These are phyloP conservation scores for Terrapene triunguis DNA, from an alignment of 2,113 vertebrate genomes.

Conservation along the genomic window DNA sequence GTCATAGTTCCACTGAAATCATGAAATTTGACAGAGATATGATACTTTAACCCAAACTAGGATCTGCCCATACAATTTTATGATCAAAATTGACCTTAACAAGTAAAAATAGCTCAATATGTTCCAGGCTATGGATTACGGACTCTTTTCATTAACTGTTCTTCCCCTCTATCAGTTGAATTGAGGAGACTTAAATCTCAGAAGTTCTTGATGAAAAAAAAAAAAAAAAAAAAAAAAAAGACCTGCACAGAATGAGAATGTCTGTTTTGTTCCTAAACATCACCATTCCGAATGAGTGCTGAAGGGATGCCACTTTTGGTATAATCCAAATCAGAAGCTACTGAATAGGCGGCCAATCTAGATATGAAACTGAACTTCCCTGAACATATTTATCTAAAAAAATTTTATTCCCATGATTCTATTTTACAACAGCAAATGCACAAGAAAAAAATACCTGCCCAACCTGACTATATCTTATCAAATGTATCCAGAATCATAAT, in stretches of 20 bases:
- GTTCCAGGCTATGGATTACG: neutral
- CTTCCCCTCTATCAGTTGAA: neutral
- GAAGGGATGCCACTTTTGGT: neutral
- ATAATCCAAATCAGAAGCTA: neutral
- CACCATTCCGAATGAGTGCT: neutral
- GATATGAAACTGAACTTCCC: neutral
- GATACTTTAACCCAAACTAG: neutral
- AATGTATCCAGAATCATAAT: fast-evolving
- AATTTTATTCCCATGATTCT: neutral
- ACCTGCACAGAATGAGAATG: neutral
- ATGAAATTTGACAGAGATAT: neutral
- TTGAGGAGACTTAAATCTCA: neutral
- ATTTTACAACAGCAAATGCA: neutral
- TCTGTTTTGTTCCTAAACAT: neutral
- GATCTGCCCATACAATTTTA: neutral
- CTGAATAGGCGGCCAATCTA: neutral
- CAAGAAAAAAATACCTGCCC: neutral
- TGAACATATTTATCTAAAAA: neutral
- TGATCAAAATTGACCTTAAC: neutral
- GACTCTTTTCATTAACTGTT: neutral
- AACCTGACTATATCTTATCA: neutral
- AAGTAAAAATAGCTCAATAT: neutral
- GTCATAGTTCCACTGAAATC: neutral
- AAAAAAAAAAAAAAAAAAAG: neutral
- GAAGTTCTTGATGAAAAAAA: neutral